Percentiles rank a stretch among this genome's conserved stretches.
phyloP scores from a whole-genome alignment of 2,888 invertebrate genomes.

The Drosophila kambysellisi region DNA sequence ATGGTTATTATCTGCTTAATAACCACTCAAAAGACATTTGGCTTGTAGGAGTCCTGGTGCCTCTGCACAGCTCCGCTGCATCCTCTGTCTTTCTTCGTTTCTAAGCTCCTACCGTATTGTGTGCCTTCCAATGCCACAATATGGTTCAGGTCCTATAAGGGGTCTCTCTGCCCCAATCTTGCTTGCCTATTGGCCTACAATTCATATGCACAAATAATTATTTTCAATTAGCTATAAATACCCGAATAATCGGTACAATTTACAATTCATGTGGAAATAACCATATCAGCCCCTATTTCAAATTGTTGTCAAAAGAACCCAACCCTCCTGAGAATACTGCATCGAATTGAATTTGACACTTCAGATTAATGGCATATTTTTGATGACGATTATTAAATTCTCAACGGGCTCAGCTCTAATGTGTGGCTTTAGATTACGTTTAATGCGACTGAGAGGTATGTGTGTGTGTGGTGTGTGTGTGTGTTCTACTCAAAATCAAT shows the following conservation, averaged over 20 bases:
- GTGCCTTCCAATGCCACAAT: too few species aligned
- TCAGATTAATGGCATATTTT: slow-evolving; percentile 34
- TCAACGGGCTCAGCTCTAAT: slow-evolving; percentile 4
- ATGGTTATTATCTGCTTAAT: too few species aligned
- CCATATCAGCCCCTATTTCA: not conserved
- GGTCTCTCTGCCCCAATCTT: too few species aligned
- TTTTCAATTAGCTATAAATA: not conserved
- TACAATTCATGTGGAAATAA: not conserved
- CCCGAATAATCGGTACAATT: not conserved
- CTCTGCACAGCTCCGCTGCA: too few species aligned
- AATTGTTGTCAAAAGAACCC: not conserved
- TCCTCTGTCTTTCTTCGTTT: too few species aligned
- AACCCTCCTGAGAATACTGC: not conserved
- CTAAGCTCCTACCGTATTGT: too few species aligned
- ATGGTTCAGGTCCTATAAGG: too few species aligned
- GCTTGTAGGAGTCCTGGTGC: too few species aligned
- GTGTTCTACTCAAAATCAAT: slow-evolving; percentile 4
- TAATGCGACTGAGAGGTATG: not conserved
- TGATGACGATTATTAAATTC: slow-evolving; percentile 32
- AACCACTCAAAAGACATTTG: too few species aligned
- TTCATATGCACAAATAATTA: not conserved
- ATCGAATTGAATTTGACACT: slow-evolving; percentile 19
- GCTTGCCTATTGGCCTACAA: too few species aligned
- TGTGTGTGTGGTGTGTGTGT: not conserved
- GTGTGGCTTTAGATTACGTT: slow-evolving; percentile 44